Conservation (phyloP, 2,888 invertebrate genomes). For the Pomacea canaliculata region DNA sequence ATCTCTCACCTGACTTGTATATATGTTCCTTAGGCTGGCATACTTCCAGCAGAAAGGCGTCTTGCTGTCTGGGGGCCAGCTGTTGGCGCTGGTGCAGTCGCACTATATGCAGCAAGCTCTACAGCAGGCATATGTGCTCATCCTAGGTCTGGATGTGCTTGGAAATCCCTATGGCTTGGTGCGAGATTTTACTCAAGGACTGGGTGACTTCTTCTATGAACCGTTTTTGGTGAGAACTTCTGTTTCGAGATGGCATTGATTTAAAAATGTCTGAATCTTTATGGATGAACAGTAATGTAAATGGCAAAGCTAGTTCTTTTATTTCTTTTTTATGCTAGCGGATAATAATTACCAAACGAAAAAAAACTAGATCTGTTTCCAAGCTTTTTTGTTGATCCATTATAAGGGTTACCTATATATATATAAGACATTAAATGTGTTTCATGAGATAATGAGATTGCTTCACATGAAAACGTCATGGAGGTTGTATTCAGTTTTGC, state of each 20-base stretch:
- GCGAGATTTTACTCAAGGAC: conserved; percentile 76
- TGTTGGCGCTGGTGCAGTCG: conserved; percentile 74
- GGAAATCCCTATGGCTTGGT: conserved; percentile 83
- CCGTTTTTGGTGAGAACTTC: conserved; percentile 74
- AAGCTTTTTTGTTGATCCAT: too few species aligned
- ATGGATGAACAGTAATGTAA: too few species aligned
- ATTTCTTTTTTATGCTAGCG: too few species aligned
- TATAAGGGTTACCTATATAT: too few species aligned
- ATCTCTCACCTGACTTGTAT: neutral
- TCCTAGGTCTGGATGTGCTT: conserved; percentile 82
- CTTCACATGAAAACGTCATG: too few species aligned
- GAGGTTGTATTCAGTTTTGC: too few species aligned
- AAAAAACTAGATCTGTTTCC: too few species aligned
- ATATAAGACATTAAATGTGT: too few species aligned
- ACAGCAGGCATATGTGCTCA: conserved; percentile 85
- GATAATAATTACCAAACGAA: too few species aligned
- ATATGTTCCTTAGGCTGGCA: conserved; percentile 75
- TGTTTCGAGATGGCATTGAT: neutral
- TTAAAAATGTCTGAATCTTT: too few species aligned
- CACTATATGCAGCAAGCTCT: conserved; percentile 81
- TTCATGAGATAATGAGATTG: too few species aligned
- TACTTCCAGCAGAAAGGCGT: conserved; percentile 77
- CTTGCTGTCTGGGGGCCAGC: conserved; percentile 72
- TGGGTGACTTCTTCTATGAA: conserved; percentile 77
- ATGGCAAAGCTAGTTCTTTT: too few species aligned